phyloP scores from a whole-genome alignment of 2,797 vertebrate species.

The Sardinella longiceps region DNA sequence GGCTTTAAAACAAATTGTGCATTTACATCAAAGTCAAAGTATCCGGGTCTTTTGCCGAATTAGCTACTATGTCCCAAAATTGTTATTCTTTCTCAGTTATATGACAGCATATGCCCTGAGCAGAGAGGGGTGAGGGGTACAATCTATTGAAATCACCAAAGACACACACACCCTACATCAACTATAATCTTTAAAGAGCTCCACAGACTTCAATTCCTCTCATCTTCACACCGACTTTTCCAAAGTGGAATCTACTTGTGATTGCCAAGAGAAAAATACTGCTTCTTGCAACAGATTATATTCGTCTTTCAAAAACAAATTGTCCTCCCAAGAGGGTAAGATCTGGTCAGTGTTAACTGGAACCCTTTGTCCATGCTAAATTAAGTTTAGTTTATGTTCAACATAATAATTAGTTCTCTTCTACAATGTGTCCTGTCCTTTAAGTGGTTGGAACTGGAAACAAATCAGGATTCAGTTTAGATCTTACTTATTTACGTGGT shows the following conservation, averaged over 20 bases:
- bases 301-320: no score
- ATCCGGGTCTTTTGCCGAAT: background rate
- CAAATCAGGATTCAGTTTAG: no score
- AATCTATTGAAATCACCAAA: background rate
- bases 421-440: no score
- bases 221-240: background rate
- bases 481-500: no score
- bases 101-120: background rate
- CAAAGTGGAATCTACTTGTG: background rate
- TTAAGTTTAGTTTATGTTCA: no score
- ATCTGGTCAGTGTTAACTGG: no score
- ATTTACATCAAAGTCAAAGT: background rate
- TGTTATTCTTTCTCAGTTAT: background rate
- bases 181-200: background rate
- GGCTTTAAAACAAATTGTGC: background rate
- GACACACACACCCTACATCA: background rate
- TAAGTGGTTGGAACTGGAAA: no score
- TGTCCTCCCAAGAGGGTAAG: no score
- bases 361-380: no score
- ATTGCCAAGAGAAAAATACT: slow-evolving; percentile 28
- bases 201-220: background rate
- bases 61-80: background rate
- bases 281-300: background rate
- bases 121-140: background rate
- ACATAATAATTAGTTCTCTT: no score